phyloP scores from a whole-genome alignment of 1,140 invertebrate species.

The Drosophila teissieri region DNA sequence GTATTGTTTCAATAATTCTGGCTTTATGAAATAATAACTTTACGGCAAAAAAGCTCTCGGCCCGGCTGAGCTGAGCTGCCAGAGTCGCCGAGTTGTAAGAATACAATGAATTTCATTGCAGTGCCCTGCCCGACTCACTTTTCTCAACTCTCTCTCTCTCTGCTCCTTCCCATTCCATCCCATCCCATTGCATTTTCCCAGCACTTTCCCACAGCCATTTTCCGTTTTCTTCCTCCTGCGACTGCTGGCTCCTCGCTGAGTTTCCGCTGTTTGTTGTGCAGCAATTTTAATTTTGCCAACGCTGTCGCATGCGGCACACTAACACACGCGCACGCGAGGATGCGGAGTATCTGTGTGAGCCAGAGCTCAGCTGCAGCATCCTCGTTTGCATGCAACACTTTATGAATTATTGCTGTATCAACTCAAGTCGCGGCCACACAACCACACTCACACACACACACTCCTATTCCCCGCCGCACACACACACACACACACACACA shows the following conservation, averaged over 20 bases:
- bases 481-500: slow-evolving; percentile 11
- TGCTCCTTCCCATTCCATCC: neutral
- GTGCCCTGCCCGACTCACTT: slow-evolving; percentile 5
- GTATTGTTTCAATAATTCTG: slow-evolving; percentile 84
- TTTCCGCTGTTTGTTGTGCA: slow-evolving; percentile 81
- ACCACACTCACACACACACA: slow-evolving; percentile 23
- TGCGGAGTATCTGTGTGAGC: slow-evolving; percentile 35
- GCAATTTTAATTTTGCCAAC: slow-evolving; percentile 83
- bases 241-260: slow-evolving; percentile 65
- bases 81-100: slow-evolving; percentile 71
- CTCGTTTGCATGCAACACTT: slow-evolving; percentile 84
- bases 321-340: slow-evolving; percentile 9
- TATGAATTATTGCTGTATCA: slow-evolving; percentile 84
- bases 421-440: slow-evolving; percentile 76
- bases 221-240: neutral
- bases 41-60: slow-evolving; percentile 66
- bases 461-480: slow-evolving; percentile 30
- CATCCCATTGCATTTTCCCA: slow-evolving; percentile 9
- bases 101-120: slow-evolving; percentile 77
- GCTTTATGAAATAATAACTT: slow-evolving; percentile 84
- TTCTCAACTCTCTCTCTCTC: neutral
- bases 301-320: slow-evolving; percentile 69
- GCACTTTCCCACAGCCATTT: slow-evolving; percentile 4
- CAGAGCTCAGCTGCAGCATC: slow-evolving; percentile 69
- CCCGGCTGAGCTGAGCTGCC: slow-evolving; percentile 59